These are phyloP conservation scores for Napeogenes inachia DNA, from an alignment of 2,888 invertebrate genomes.

Conservation along the genomic window DNA sequence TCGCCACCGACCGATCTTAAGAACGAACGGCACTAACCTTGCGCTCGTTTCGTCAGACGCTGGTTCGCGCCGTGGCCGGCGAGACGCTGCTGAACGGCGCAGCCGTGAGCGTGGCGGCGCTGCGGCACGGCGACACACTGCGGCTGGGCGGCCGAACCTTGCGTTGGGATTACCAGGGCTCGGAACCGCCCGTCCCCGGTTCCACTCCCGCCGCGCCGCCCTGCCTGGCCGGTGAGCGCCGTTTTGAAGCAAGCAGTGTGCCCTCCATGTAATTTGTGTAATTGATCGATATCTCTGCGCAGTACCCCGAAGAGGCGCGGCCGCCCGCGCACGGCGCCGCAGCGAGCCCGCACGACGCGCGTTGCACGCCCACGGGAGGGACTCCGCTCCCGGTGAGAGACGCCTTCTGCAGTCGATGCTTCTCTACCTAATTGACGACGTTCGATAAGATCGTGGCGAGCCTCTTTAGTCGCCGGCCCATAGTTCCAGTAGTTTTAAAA, in stretches of 20 bases:
- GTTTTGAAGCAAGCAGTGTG: no score
- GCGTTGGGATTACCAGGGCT: slow-evolving; percentile 59
- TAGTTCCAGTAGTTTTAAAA: no score
- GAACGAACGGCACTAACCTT: no score
- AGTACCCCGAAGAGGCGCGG: slow-evolving; percentile 23
- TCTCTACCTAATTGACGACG: no score
- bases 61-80: slow-evolving; percentile 59
- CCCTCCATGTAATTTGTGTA: slow-evolving; percentile 7
- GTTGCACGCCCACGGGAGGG: slow-evolving; percentile 28
- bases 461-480: no score
- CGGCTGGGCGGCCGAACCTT: slow-evolving; percentile 53
- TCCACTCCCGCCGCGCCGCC: slow-evolving; percentile 38
- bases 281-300: slow-evolving; percentile 29
- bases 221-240: slow-evolving; percentile 18
- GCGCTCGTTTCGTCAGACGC: slow-evolving; percentile 47
- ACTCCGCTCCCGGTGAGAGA: slow-evolving; percentile 36
- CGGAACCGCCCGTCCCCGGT: slow-evolving; percentile 30
- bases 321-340: slow-evolving; percentile 27
- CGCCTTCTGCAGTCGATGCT: no score
- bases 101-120: slow-evolving; percentile 56
- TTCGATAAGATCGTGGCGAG: not conserved
- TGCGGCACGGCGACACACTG: slow-evolving; percentile 64
- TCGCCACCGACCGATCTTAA: no score
- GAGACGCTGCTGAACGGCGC: slow-evolving; percentile 63
- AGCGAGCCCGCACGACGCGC: slow-evolving; percentile 28